Evolutionary conservation across 2,888 invertebrate species (phyloP), one percentile per base, ranked within the genome.

Genomic region (Pycnomerus fuliginosus): DNA sequence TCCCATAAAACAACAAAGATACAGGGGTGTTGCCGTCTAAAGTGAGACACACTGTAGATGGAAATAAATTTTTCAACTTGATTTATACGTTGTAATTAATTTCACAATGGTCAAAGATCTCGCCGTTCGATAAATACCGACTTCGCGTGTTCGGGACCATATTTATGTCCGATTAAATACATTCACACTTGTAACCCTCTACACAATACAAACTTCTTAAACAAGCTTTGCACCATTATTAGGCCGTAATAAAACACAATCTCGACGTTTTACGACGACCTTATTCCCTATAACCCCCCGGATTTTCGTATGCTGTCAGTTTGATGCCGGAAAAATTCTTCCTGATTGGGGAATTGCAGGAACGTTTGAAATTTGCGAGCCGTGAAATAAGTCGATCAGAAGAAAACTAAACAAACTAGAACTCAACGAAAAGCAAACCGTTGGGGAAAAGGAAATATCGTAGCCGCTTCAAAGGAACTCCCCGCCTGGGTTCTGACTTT

Each of bases 301-400:
- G n/a, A n/a, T n/a, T n/a, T n/a, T n/a, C n/a, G n/a, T n/a, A n/a
- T n/a, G n/a, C n/a, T n/a, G n/a, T n/a, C n/a, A n/a, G n/a, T n/a
- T n/a, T n/a, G n/a, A n/a, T n/a, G n/a, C n/a, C n/a, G n/a, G n/a
- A n/a, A n/a, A n/a, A n/a, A n/a, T n/a, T 20, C 11, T 25, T 25
- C 10, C 8, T 44, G 44, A 44, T 39, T 25, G 22, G 34, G 39
- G 27, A 47, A 34, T 42, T 34, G 43, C 56, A 57, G 53, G 57
- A 54, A 56, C 60, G 56, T 58, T 64, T 59, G 62, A 61, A 64
- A 61, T 64, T 68, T 68, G 65, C 67, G 67, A 68, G 59, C 67
- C 69, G 68, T 69, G 68, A 69, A 69, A 69, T 69, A 68, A 67
- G 68, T 62, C 64, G 66, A 68, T 68, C 67, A 62, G 61, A 58